Evolutionary conservation across 2,888 invertebrate species (phyloP).

Genomic region (Drosophila anomelani): DNA sequence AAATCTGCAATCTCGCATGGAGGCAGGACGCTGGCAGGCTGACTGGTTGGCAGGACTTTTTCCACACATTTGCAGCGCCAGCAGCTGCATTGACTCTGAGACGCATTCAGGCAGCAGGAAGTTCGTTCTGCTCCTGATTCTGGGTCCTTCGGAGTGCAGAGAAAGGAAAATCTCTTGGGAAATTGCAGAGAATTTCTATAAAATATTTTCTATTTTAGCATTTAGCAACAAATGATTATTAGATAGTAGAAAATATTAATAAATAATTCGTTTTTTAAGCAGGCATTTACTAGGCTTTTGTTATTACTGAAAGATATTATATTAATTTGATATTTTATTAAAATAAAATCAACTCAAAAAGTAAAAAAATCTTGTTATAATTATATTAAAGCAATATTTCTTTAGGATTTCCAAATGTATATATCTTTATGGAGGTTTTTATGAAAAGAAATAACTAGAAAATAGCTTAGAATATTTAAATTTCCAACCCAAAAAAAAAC

Average conservation of each 20-base stretch:
- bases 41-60: slow-evolving; percentile 39
- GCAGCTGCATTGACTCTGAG: slow-evolving; percentile 44
- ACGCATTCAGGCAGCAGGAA: slow-evolving; percentile 47
- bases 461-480: background rate
- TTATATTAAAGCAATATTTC: no score
- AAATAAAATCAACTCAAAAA: no score
- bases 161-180: background rate
- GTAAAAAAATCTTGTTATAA: no score
- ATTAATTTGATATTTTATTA: no score
- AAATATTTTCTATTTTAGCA: slow-evolving; percentile 1
- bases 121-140: slow-evolving; percentile 42
- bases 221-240: no score
- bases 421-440: background rate
- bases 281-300: background rate
- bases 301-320: no score
- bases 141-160: slow-evolving; percentile 27
- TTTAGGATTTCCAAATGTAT: no score
- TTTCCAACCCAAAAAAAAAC: background rate
- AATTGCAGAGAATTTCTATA: background rate
- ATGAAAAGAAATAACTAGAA: background rate
- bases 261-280: no score
- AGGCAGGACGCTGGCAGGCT: slow-evolving; percentile 4
- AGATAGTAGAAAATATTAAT: no score
- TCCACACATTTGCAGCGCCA: slow-evolving; percentile 48
- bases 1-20: slow-evolving; percentile 69